Evolutionary conservation across 37 sponge, comb jelly and placozoan genomes (phyloP).

Genomic region (Tethya wilhelma): DNA sequence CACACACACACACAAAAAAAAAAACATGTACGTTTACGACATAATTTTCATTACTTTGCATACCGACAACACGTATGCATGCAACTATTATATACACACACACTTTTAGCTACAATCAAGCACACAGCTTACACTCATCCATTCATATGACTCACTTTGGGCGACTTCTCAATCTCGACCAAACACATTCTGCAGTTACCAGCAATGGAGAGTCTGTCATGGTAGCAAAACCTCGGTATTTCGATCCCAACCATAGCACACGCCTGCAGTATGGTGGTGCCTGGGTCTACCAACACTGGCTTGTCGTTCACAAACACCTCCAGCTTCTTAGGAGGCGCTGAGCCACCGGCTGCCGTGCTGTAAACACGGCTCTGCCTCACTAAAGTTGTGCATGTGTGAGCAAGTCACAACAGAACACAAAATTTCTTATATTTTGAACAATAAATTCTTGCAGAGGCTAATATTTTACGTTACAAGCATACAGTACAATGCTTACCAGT

Average conservation of each 20-base stretch:
- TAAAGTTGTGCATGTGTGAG: not conserved
- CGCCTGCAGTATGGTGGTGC: slow-evolving; percentile 96
- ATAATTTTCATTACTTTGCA: not conserved
- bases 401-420: no score
- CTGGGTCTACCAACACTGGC: slow-evolving; percentile 83
- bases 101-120: not conserved
- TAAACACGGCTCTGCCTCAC: slow-evolving; percentile 6
- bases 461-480: no score
- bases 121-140: not conserved
- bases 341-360: slow-evolving; percentile 18
- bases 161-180: slow-evolving; percentile 93
- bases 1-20: not conserved
- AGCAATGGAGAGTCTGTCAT: slow-evolving; percentile 94
- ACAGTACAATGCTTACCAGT: slow-evolving; percentile 2
- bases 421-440: no score
- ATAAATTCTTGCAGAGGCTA: no score
- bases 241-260: slow-evolving; percentile 91
- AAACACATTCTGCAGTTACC: slow-evolving; percentile 99
- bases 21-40: not conserved
- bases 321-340: slow-evolving; percentile 76
- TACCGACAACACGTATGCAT: not conserved
- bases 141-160: slow-evolving; percentile 61
- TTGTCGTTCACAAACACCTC: slow-evolving; percentile 92
- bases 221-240: slow-evolving; percentile 97
- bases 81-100: not conserved